Base-by-base conservation (phyloP, 2,797 vertebrate species). In the Spinus olivaceus region DNA sequence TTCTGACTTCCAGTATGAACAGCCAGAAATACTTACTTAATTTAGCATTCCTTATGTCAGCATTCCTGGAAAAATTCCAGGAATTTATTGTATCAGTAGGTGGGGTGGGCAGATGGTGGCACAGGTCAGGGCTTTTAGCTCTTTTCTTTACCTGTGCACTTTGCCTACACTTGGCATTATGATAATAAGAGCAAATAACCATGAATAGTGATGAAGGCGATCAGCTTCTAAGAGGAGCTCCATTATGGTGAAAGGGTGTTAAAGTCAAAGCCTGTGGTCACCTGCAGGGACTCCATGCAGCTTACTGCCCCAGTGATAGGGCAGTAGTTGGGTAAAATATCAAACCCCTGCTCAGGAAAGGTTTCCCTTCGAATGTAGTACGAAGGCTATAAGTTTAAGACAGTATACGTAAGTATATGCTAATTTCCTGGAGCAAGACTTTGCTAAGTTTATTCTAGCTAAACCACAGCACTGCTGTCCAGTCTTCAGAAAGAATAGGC, bases 61-160 rank as follows among this genome's bases (percentile, higher is more conserved):
- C 80, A 92, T 84, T 94, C 65, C 72, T 44, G 80, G 85, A 81
- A 92, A 89, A 87, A 72, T 42, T 69, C 71, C 86, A 88, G 59
- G 44, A 85, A 90, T 88, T 70, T 79, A 33, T 81, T 90, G 33
- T 83, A 35, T 90, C 61, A n/a, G 53, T 49, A 19, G 21, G 56
- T 86, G 49, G 49, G 37, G 37, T 70, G 57, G n/a, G 90, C 81
- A 95, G 79, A 89, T 87, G 50, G 30, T 90, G 50, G 64, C 32
- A 85, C 0, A 0, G 85, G 37, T 70, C 47, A 74, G 51, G 70
- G 14, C 18, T 41, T 63, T 81, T 84, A 67, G 72, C 59, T 70
- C 41, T 94, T 87, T 92, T 66, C 33, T 89, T 81, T 88, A 86
- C 46, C 56, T 25, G 33, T 46, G 65, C 33, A 35, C 37, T 86